Base-by-base conservation (phyloP, 2,113 vertebrate species). In the Pardalotus punctatus region DNA sequence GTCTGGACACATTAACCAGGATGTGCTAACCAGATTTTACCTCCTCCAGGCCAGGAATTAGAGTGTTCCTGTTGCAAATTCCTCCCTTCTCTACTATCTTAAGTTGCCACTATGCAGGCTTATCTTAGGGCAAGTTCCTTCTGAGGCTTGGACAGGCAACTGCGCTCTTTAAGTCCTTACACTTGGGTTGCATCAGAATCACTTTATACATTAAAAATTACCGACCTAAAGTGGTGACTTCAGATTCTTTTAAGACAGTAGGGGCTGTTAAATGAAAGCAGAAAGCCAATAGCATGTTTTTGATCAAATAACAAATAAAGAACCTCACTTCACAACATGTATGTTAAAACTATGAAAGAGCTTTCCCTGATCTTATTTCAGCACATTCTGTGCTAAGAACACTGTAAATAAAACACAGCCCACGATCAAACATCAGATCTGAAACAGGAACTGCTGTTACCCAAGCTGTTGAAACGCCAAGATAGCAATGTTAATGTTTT, bases 61-160 rank as follows among this genome's bases (percentile, higher is more conserved):
- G 43, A 45, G 24, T 31, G 16, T 45, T 69, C 40, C 25, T 5
- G 9, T 31, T 0, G 0, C 38, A 67, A 53, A 12, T 29, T 40
- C 45, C n/a, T 67, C 61, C 3, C 2, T 60, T 67, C 36, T 53
- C 54, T 53, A 24, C 53, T 18, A 60, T 10, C n/a, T n/a, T 5
- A 45, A 40, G 9, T 21, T n/a, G 20, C 27, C 5, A 2, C 17
- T 60, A 14, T 22, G 29, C 7, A 67, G 33, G 21, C 24, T 43
- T 29, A 51, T 18, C 13, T 22, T 38, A 60, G 1, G 7, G 7
- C 38, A 82, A 67, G 16, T 12, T 74, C 24, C 17, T 54, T 67
- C n/a, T n/a, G 21, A 38, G n/a, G n/a, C n/a, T 28, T n/a, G 24
- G 28, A 67, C 12, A 51, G 33, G 9, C 23, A 74, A 58, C 20